Conservation (phyloP, 2,113 vertebrate species). For the Pavo muticus region DNA sequence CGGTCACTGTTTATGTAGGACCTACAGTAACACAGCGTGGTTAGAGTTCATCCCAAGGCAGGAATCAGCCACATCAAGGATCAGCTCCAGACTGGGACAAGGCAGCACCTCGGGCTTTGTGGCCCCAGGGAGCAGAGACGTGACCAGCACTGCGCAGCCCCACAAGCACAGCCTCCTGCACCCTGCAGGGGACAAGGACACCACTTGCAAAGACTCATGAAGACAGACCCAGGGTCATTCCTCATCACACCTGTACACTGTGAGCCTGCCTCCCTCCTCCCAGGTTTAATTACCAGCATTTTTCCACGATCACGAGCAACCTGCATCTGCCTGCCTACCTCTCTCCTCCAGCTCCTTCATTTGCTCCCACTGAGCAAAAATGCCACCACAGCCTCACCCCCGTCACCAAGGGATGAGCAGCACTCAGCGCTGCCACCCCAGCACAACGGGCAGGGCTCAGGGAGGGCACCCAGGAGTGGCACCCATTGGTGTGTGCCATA, state of each 20-base stretch:
- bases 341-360: background rate
- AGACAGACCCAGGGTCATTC: background rate
- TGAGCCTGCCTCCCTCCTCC: background rate
- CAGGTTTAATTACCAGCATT: background rate
- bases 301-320: background rate
- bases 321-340: background rate
- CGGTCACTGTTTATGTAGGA: background rate
- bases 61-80: background rate
- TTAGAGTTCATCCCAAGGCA: background rate
- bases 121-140: no score
- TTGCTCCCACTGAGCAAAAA: background rate
- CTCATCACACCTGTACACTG: background rate
- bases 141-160: no score
- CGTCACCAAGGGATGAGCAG: background rate
- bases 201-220: fast-evolving
- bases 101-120: background rate
- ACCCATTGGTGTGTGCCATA: background rate
- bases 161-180: background rate
- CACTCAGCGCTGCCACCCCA: background rate
- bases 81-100: background rate
- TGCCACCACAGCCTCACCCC: background rate
- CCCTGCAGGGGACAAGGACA: background rate
- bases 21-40: fast-evolving
- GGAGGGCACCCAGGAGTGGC: background rate
- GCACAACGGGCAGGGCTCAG: background rate